A percentile compares a stretch with the other conserved stretches of the same genome.
Conservation (phyloP, 2,113 vertebrate species). For the Rynchops niger region DNA sequence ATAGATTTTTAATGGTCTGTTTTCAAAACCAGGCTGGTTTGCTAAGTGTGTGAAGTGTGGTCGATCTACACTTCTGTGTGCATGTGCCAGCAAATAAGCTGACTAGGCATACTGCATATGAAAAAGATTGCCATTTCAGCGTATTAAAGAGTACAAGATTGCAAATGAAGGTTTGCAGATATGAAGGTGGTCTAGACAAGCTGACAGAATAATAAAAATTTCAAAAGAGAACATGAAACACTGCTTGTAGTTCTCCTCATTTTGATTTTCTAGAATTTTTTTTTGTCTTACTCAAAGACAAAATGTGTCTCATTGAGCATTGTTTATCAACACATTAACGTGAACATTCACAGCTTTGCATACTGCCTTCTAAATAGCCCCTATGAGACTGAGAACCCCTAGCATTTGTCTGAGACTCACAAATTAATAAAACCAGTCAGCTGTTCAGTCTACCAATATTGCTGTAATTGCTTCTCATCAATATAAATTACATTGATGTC, state of each 20-base stretch:
- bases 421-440: background rate
- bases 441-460: background rate
- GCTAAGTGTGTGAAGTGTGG: background rate
- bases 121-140: background rate
- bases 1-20: background rate
- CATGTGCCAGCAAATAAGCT: background rate
- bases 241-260: background rate
- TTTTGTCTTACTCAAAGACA: background rate
- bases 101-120: background rate
- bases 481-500: background rate
- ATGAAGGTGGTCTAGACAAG: background rate
- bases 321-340: background rate
- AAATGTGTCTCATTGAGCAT: background rate
- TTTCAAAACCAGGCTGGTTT: background rate
- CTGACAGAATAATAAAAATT: background rate
- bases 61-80: background rate
- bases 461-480: background rate
- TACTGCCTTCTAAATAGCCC: background rate
- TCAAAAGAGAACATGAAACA: background rate
- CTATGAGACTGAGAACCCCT: background rate
- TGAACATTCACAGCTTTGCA: background rate
- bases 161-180: background rate
- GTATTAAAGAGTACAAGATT: background rate
- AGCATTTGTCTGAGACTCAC: background rate
- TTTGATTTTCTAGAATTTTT: background rate